Base-by-base conservation (phyloP, 2,113 vertebrate genomes). In the Chloropsis cyanopogon region DNA sequence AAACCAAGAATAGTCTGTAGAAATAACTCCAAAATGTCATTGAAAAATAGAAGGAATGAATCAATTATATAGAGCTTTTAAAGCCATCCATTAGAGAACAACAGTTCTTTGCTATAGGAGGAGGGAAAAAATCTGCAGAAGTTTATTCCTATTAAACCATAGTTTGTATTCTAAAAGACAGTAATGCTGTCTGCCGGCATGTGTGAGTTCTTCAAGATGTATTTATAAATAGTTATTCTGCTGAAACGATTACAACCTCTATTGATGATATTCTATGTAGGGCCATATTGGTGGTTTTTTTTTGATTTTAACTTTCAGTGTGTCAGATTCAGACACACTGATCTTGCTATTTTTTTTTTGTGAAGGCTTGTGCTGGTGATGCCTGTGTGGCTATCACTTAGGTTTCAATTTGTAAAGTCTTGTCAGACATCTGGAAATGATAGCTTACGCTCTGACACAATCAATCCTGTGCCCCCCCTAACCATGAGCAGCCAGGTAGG, bases 11-110 rank as follows among this genome's bases (percentile, higher is more conserved):
- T 37, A 86, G 75, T 90, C 64, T 95, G 76, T 35, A 86, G 90
- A 96, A 96, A 92, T 95, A 75, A 90, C 71, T 94, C 64, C 44
- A 88, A 93, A 94, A 87, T 88, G 54, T 42, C 64, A 52, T 21
- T 77, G 87, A 90, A 90, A 91, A 94, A 69, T 63, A 73, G 82
- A 82, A 79, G 33, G 59, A 90, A 88, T 78, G 20, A 77, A 92
- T 94, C 75, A 83, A 86, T 92, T 93, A 81, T 52, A 82, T 64
- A 41, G 52, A 72, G 41, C 52, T 83, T 85, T 92, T 88, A 20
- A 77, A 96, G 37, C 37, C 47, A 56, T 86, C 50, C 39, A 33
- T 94, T 93, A 94, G 35, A 93, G 56, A 72, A 46, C 63, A 86
- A 56, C 25, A 88, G n/a, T 77, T 82, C 13, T 75, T 56, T 86